Percentiles rank a stretch among this genome's conserved stretches.
Evolutionary conservation across 2,888 invertebrate genomes (phyloP).

Genomic region (Panzeria rudis): DNA sequence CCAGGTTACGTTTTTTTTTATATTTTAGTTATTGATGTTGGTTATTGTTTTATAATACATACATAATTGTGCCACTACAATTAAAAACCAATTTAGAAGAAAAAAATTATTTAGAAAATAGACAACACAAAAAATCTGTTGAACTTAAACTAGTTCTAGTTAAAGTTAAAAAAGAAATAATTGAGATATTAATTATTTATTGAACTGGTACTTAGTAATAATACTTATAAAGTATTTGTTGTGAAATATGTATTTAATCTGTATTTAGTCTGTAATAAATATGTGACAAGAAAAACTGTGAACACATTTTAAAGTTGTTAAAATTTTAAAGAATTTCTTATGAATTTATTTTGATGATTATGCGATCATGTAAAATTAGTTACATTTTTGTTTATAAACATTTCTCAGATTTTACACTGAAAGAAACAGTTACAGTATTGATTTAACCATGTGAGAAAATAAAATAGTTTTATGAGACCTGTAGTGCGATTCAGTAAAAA

Average conservation of each 20-base stretch:
- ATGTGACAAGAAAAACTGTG: background rate
- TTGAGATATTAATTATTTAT: slow-evolving; percentile 42
- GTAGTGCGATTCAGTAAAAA: no score
- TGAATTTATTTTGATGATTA: background rate
- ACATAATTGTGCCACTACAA: slow-evolving; percentile 55
- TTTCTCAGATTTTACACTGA: background rate
- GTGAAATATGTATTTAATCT: background rate
- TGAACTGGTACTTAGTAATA: background rate
- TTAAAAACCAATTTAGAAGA: slow-evolving; percentile 61
- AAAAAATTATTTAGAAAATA: slow-evolving; percentile 11
- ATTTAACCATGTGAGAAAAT: no score
- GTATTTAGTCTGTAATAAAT: background rate
- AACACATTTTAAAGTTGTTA: background rate
- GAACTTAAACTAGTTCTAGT: slow-evolving; percentile 46
- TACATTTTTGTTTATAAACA: background rate
- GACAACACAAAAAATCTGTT: background rate
- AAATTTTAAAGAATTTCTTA: background rate
- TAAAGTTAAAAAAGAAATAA: slow-evolving; percentile 33
- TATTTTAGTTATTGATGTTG: slow-evolving; percentile 2
- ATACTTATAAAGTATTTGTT: background rate
- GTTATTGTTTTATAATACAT: slow-evolving; percentile 58
- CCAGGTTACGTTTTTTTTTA: background rate
- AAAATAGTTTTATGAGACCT: no score
- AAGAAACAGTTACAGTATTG: no score
- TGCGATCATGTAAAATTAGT: background rate